A percentile compares a stretch with the other conserved stretches of the same genome.
Conservation (phyloP, 2,797 vertebrate species). For the Microctenopoma steveboyesi region DNA sequence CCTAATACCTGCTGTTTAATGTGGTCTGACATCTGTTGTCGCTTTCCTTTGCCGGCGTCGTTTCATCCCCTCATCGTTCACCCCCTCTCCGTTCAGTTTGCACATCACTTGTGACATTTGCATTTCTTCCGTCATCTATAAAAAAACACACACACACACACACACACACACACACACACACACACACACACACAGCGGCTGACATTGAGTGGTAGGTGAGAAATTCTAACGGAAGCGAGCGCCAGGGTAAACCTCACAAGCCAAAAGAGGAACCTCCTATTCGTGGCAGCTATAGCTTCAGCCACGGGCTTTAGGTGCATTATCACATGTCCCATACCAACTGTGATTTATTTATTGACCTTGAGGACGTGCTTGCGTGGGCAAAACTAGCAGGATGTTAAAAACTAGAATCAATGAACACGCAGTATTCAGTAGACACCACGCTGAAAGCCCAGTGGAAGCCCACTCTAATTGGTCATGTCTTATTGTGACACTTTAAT, state of each 20-base stretch:
- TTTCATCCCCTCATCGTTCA: slow-evolving; percentile 19
- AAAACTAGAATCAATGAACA: no score
- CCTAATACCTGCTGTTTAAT: slow-evolving; percentile 50
- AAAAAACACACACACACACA: neutral
- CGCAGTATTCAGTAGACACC: no score
- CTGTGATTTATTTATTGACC: neutral
- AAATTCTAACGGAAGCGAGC: slow-evolving; percentile 7
- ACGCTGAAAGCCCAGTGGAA: no score
- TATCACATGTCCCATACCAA: neutral
- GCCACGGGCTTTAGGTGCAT: neutral
- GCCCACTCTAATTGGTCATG: no score
- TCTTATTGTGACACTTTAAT: no score
- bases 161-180: neutral
- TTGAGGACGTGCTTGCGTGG: neutral
- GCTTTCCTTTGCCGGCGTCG: slow-evolving; percentile 11
- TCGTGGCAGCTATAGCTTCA: no score
- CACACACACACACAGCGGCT: neutral
- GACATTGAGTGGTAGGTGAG: neutral
- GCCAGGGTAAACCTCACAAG: neutral
- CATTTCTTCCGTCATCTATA: neutral
- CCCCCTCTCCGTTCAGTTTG: neutral
- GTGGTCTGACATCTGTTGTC: slow-evolving; percentile 49
- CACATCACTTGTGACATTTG: slow-evolving; percentile 27
- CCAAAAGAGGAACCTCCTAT: no score
- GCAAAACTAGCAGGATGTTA: no score